Conservation (phyloP, 1,140 invertebrate species). For the Drosophila lacteicornis region DNA sequence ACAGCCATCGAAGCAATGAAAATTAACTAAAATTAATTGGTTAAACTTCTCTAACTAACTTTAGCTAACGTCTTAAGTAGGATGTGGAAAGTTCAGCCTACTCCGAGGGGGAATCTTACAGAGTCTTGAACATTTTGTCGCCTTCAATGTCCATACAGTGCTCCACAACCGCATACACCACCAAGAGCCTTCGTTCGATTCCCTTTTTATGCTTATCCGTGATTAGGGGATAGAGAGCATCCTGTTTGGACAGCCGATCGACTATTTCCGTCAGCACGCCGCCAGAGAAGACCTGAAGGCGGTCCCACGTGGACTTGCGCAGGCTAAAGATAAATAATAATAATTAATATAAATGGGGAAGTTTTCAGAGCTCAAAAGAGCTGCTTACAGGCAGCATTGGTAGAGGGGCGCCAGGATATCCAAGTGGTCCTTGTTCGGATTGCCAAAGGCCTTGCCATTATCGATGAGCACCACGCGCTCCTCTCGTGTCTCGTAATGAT, state of each 20-base stretch:
- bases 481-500: conserved; percentile 94
- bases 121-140: conserved; percentile 84
- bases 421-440: conserved; percentile 92
- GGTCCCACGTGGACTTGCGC: conserved; percentile 89
- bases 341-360: conserved; percentile 45
- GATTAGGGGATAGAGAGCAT: conserved; percentile 87
- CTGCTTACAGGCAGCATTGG: conserved; percentile 94
- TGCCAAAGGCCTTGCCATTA: conserved; percentile 97
- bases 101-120: conserved; percentile 39
- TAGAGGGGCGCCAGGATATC: conserved; percentile 95
- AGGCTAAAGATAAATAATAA: conserved; percentile 86
- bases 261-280: conserved; percentile 87
- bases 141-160: conserved; percentile 88
- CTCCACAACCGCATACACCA: conserved; percentile 90
- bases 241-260: conserved; percentile 84
- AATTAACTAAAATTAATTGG: conserved; percentile 25
- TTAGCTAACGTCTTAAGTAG: conserved; percentile 18
- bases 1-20: not conserved
- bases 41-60: conserved; percentile 23
- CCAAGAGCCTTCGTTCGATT: conserved; percentile 91
- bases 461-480: conserved; percentile 93
- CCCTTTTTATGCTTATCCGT: conserved; percentile 91
- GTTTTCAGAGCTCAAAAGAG: conserved; percentile 12
- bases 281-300: conserved; percentile 89
- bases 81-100: conserved; percentile 19